These are phyloP conservation scores for Chrysolina americana DNA, from an alignment of 2,888 invertebrate species.

Conservation along the genomic window DNA sequence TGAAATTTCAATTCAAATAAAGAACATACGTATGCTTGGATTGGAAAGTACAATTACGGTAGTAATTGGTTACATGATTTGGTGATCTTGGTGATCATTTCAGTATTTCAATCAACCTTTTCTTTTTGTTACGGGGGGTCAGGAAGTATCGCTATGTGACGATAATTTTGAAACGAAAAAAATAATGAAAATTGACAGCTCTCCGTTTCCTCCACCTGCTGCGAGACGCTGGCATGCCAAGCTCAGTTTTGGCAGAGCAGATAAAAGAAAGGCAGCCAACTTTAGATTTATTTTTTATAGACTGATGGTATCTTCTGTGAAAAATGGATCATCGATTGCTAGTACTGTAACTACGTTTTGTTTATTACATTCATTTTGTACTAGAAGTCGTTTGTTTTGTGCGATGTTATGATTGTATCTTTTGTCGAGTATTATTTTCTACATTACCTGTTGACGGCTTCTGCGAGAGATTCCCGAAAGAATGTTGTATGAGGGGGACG, in stretches of 20 bases:
- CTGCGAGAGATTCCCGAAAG: conserved; percentile 58
- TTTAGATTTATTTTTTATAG: conserved; percentile 42
- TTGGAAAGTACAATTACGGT: not conserved
- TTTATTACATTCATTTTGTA: conserved; percentile 55
- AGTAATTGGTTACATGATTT: not conserved
- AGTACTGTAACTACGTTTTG: conserved; percentile 31
- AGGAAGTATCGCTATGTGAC: conserved; percentile 32
- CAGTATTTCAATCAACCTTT: conserved; percentile 26
- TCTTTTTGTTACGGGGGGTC: conserved; percentile 52
- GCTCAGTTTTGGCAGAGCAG: not conserved
- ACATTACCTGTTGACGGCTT: conserved; percentile 35
- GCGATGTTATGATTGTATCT: conserved; percentile 57
- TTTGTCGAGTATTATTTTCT: conserved; percentile 31
- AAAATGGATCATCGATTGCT: conserved; percentile 42
- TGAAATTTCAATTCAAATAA: conserved; percentile 17
- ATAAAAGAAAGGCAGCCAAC: conserved; percentile 21
- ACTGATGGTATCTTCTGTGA: conserved; percentile 40
- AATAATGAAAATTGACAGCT: conserved; percentile 18
- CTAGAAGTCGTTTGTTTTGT: conserved; percentile 57
- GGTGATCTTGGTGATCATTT: conserved; percentile 19
- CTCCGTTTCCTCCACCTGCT: not conserved
- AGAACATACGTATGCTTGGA: conserved; percentile 3
- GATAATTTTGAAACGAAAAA: conserved; percentile 5
- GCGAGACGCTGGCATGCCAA: not conserved
- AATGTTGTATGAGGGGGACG: conserved; percentile 46